Conservation (phyloP, 1,140 invertebrate species). For the Choristoneura fumiferana region DNA sequence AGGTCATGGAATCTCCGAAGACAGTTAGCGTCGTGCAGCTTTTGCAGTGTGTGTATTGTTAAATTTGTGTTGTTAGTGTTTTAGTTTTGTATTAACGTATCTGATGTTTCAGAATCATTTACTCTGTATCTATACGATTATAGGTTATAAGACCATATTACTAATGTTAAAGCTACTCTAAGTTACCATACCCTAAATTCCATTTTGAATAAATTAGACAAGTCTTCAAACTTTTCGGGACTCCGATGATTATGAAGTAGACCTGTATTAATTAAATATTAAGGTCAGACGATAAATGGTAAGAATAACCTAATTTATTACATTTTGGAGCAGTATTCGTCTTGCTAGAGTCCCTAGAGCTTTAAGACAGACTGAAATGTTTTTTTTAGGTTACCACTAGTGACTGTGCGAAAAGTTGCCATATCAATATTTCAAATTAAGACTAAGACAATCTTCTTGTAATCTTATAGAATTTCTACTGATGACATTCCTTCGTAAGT, state of each 20-base stretch:
- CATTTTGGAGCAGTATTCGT: too few species aligned
- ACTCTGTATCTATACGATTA: background rate
- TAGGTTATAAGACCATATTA: background rate
- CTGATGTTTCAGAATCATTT: background rate
- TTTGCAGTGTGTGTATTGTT: background rate
- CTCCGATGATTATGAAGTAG: background rate
- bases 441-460: slow-evolving; percentile 31
- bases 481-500: slow-evolving; percentile 31
- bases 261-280: background rate
- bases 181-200: slow-evolving; percentile 6
- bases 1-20: too few species aligned
- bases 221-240: background rate
- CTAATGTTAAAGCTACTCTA: background rate
- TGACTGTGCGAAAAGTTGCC: slow-evolving; percentile 28
- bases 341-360: background rate
- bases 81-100: background rate
- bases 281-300: too few species aligned
- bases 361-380: slow-evolving; percentile 6
- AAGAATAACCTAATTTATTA: too few species aligned
- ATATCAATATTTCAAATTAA: slow-evolving; percentile 37
- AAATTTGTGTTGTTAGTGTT: slow-evolving; percentile 2
- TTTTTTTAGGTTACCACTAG: background rate
- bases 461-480: slow-evolving; percentile 55
- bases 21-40: background rate
- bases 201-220: background rate